Base-by-base conservation (phyloP, 2,888 invertebrate species). In the Synanthedon vespiformis region DNA sequence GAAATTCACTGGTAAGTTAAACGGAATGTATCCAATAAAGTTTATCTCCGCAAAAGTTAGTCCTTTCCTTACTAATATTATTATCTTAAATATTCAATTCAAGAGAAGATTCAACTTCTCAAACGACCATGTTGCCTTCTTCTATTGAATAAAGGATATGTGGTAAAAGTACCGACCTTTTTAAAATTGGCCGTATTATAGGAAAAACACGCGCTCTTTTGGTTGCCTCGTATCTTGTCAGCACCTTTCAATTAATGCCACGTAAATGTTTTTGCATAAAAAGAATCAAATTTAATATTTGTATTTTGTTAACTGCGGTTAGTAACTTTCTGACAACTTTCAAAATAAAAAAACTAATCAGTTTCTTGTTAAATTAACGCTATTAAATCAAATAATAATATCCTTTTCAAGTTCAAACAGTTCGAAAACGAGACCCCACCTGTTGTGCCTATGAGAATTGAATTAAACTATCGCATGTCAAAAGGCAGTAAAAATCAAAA, bases 381-480 rank as follows among this genome's bases (percentile, higher is more conserved):
- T 14, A 44, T 14, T 44, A 44, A 44, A 44, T 44, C 13, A 44
- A n/a, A 44, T 14, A 44, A 44, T 8, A 44, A 44, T 44, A 13
- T 44, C 13, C 44, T 8, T 44, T 44, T 44, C 14, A 44, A 44
- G 6, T 6, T 44, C 6, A 48, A 12, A 14, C 22, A 11, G 12
- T 10, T 5, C 22, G 12, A 22, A 6, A 13, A 22, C 0, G 34
- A 34, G 34, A 34, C 48, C 48, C 71, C 72, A 77, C 78, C 77
- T 77, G 77, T 77, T 76, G 77, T 69, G 62, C 57, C 57, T 57
- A 62, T 61, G 60, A 57, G 73, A 76, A 83, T 82, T 83, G 80
- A 84, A 83, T 85, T 78, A 77, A 75, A 80, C 71, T 74, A 77
- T 86, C 65, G 86, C 86, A 82, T 87, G 86, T 78, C 75, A 74